phyloP scores from a whole-genome alignment of 2,888 invertebrate species.

The Agonum fuliginosum region DNA sequence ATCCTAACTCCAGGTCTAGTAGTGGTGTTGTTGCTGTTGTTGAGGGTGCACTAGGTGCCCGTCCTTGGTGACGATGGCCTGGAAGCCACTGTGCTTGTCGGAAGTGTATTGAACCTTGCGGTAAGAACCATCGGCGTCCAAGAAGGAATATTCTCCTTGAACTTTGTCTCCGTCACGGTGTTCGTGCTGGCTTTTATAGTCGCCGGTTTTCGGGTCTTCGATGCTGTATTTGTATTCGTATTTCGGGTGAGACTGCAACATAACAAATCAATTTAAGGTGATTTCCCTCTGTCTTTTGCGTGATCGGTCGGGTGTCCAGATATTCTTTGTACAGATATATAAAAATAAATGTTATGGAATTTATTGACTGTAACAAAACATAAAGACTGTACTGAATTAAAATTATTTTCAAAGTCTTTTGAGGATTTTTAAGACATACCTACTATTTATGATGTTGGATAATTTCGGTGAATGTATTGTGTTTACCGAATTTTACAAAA shows the following conservation, averaged over 20 bases:
- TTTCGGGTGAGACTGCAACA: constrained; percentile 36
- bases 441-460: too few relatives aligned
- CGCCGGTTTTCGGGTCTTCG: constrained; percentile 40
- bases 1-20: constrained; percentile 1
- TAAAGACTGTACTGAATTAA: too few relatives aligned
- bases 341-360: too few relatives aligned
- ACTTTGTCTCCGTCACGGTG: constrained; percentile 39
- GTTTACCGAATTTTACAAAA: too few relatives aligned
- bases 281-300: too few relatives aligned
- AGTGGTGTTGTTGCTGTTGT: constrained; percentile 10
- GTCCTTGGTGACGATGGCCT: constrained; percentile 44
- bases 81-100: constrained; percentile 45
- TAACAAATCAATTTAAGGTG: neutral
- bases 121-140: constrained; percentile 29
- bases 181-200: constrained; percentile 35
- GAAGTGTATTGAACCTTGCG: constrained; percentile 45
- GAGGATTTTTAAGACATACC: too few relatives aligned
- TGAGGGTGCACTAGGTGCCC: constrained; percentile 27
- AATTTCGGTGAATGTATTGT: too few relatives aligned
- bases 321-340: too few relatives aligned
- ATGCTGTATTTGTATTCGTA: constrained; percentile 50
- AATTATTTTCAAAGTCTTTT: too few relatives aligned
- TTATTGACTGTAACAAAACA: too few relatives aligned
- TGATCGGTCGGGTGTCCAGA: too few relatives aligned
- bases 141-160: constrained; percentile 38